phyloP scores from a whole-genome alignment of 2,797 vertebrate species.

The Gila robusta region DNA sequence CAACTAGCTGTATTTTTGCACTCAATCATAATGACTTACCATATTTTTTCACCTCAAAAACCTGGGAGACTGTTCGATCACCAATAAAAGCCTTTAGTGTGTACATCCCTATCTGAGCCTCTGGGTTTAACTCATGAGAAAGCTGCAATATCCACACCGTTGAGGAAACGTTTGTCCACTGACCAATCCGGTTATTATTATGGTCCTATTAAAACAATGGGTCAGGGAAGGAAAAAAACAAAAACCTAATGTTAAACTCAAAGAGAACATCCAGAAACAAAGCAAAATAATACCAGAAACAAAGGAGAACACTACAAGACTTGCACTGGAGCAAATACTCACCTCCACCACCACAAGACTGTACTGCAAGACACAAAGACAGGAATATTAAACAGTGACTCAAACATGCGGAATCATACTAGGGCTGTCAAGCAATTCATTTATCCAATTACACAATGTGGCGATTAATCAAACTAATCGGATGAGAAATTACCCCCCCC shows the following conservation, averaged over 20 bases:
- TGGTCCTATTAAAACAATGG: conserved; percentile 33
- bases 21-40: conserved; percentile 26
- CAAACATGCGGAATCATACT: no score
- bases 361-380: conserved; percentile 6
- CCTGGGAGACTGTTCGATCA: background rate
- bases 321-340: background rate
- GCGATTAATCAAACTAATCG: no score
- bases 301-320: no score
- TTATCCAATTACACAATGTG: no score
- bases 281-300: no score
- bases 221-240: fast-evolving
- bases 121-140: conserved; percentile 50
- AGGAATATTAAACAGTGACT: background rate
- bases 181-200: conserved; percentile 36
- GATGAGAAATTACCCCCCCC: no score
- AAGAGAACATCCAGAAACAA: no score
- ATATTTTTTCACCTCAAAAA: conserved; percentile 55
- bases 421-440: no score
- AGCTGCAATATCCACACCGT: conserved; percentile 45
- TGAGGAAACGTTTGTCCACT: conserved; percentile 51
- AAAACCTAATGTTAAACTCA: no score
- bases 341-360: conserved; percentile 13
- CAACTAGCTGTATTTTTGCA: fast-evolving
- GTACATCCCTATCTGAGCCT: conserved; percentile 42
- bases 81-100: background rate